These are phyloP conservation scores for Agonopterix subpropinquella DNA, from an alignment of 2,888 invertebrate species.

Conservation along the genomic window DNA sequence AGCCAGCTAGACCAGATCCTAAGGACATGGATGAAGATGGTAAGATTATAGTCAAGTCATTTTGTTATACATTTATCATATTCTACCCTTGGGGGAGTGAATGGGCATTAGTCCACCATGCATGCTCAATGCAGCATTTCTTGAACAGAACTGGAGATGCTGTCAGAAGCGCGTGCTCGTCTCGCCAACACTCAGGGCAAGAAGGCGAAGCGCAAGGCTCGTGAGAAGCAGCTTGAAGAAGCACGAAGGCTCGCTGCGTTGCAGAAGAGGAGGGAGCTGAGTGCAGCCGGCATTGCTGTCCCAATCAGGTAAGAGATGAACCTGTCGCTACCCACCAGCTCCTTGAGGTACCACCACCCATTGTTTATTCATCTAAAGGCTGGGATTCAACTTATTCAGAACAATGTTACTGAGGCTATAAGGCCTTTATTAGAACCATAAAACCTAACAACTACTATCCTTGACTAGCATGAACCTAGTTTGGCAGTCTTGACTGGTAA, in stretches of 20 bases:
- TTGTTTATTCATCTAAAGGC: no score
- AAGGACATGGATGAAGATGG: constrained; percentile 99
- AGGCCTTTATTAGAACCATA: no score
- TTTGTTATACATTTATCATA: no score
- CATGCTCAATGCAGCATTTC: no score
- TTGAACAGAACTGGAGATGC: constrained; percentile 93
- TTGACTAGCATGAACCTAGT: no score
- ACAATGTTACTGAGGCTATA: no score
- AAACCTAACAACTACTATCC: no score
- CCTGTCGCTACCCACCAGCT: no score
- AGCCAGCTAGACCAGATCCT: constrained; percentile 98
- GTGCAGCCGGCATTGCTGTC: constrained; percentile 94
- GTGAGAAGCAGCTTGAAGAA: constrained; percentile 99
- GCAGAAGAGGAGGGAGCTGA: constrained; percentile 97
- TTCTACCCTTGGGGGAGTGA: no score
- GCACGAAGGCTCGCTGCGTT: constrained; percentile 96
- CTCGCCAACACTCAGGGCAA: constrained; percentile 99
- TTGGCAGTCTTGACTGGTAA: no score
- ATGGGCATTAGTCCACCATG: no score
- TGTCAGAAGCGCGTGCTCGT: constrained; percentile 98
- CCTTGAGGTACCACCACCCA: no score
- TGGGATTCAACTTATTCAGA: neutral
- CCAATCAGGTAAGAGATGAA: constrained; percentile 68
- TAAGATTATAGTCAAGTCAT: constrained; percentile 33
- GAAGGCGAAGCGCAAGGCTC: constrained; percentile 94